Percentiles rank a stretch among this genome's conserved stretches.
phyloP scores from a whole-genome alignment of 2,113 vertebrate species.

The Neodontobutis hainanensis region DNA sequence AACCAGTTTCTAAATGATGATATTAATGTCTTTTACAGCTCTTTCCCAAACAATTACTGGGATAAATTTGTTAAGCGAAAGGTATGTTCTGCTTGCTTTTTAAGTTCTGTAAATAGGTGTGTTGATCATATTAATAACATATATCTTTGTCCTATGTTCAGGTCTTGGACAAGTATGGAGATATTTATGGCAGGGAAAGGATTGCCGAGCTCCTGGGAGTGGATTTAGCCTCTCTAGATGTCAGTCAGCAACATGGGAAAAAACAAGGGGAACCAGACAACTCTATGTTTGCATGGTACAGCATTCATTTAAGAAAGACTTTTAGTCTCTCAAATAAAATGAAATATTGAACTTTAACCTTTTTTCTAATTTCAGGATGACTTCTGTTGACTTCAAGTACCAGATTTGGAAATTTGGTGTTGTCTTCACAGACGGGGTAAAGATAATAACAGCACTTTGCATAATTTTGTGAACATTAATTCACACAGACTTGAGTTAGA shows the following conservation, averaged over 20 bases:
- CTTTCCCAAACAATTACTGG: constrained; percentile 94
- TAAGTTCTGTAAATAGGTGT: neutral
- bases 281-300: constrained; percentile 85
- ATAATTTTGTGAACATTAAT: neutral
- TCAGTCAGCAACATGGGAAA: constrained; percentile 87
- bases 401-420: constrained; percentile 97
- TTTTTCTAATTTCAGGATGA: constrained; percentile 73
- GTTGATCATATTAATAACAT: neutral
- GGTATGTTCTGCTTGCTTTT: constrained; percentile 70
- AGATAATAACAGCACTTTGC: constrained; percentile 32
- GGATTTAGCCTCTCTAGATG: constrained; percentile 88
- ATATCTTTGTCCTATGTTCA: constrained; percentile 45
- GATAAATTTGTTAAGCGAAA: constrained; percentile 95
- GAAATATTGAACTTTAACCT: neutral
- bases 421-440: constrained; percentile 92
- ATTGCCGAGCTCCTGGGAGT: constrained; percentile 92
- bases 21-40: constrained; percentile 71
- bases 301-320: too few relatives aligned
- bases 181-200: constrained; percentile 90
- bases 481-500: neutral
- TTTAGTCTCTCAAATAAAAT: too few relatives aligned
- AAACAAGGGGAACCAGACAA: constrained; percentile 84
- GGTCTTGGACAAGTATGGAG: constrained; percentile 92
- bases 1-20: neutral
- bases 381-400: constrained; percentile 89